phyloP scores from a whole-genome alignment of 1,140 invertebrate genomes.

The Leguminivora glycinivorella region DNA sequence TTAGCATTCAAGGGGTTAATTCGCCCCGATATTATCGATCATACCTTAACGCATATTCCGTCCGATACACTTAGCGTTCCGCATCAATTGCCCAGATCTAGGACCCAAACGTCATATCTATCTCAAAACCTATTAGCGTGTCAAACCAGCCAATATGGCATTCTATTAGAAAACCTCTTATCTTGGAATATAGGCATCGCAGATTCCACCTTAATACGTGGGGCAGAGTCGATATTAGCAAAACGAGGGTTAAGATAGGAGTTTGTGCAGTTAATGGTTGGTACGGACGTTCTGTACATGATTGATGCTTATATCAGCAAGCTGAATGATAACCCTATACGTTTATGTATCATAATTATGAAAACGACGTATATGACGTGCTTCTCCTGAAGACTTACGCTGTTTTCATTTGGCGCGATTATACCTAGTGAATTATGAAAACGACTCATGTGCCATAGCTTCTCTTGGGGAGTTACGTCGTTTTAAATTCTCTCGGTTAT shows the following conservation, averaged over 20 bases:
- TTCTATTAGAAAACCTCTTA: background rate
- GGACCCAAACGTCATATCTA: background rate
- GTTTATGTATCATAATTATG: background rate
- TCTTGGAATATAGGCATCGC: background rate
- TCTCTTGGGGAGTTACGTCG: background rate
- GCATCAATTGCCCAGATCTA: background rate
- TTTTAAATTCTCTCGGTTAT: background rate
- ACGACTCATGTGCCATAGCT: background rate
- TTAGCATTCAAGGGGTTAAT: background rate
- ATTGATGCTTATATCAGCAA: slow-evolving; percentile 41
- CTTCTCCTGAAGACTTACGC: background rate
- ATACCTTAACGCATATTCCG: background rate
- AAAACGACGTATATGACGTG: background rate
- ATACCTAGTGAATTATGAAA: background rate
- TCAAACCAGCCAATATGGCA: slow-evolving; percentile 41
- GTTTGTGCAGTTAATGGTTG: slow-evolving; percentile 28
- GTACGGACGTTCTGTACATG: slow-evolving; percentile 45
- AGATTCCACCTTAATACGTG: background rate
- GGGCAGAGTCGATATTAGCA: background rate
- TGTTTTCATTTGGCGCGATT: background rate
- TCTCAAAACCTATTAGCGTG: slow-evolving; percentile 42
- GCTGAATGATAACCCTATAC: slow-evolving; percentile 9
- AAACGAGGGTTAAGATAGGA: background rate
- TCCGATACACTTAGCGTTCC: slow-evolving; percentile 27
- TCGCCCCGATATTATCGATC: background rate